phyloP scores from a whole-genome alignment of 2,888 invertebrate genomes.

The Parochlus steinenii region DNA sequence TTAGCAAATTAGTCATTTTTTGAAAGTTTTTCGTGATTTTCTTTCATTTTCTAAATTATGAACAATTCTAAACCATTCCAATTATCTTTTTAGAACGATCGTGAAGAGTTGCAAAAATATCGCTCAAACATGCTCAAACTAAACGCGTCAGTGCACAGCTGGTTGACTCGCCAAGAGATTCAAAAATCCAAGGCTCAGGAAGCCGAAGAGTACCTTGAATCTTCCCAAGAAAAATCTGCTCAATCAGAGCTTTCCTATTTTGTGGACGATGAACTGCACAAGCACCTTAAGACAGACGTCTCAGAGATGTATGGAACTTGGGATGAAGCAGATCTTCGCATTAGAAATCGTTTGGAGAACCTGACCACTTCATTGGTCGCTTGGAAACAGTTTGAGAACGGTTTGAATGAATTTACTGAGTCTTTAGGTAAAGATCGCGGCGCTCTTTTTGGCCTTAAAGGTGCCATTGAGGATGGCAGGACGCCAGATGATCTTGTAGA shows the following conservation, averaged over 20 bases:
- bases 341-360: conserved; percentile 51
- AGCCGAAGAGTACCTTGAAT: not conserved
- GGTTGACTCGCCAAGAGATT: conserved; percentile 30
- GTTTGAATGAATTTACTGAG: conserved; percentile 57
- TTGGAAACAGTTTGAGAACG: conserved; percentile 61
- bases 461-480: conserved; percentile 27
- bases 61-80: conserved; percentile 5
- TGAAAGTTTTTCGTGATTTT: not conserved
- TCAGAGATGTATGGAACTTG: conserved; percentile 53
- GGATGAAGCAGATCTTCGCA: conserved; percentile 51
- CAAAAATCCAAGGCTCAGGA: conserved; percentile 13
- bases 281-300: conserved; percentile 45
- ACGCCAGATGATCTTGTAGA: conserved; percentile 27
- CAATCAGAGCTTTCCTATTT: conserved; percentile 7
- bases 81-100: conserved; percentile 24
- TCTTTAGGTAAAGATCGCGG: conserved; percentile 52
- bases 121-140: conserved; percentile 31
- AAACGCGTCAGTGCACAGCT: conserved; percentile 32
- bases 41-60: not conserved
- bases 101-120: conserved; percentile 27
- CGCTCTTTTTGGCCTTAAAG: conserved; percentile 28
- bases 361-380: conserved; percentile 53
- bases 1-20: not conserved
- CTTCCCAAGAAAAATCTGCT: conserved; percentile 1
- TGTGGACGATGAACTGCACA: conserved; percentile 28